These are phyloP conservation scores for Oreochromis grahami DNA, from an alignment of 2,797 vertebrate genomes.

Conservation along the genomic window DNA sequence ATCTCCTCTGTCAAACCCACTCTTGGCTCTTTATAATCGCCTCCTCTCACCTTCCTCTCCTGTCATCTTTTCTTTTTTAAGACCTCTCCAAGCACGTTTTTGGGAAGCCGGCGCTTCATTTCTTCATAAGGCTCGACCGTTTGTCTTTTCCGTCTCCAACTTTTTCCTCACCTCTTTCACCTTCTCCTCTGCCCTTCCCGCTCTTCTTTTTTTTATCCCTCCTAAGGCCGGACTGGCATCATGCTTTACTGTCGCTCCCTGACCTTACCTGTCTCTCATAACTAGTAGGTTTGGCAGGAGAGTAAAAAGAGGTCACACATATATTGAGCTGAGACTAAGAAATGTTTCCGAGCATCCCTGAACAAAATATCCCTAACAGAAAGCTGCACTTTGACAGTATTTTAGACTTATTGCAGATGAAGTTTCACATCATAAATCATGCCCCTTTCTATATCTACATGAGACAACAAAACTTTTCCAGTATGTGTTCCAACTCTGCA, in stretches of 20 bases:
- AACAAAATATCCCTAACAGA: neutral
- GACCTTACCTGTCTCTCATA: conserved; percentile 20
- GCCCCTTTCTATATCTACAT: neutral
- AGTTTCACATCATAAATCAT: neutral
- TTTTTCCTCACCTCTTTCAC: neutral
- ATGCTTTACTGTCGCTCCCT: conserved; percentile 14
- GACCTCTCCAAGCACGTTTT: neutral
- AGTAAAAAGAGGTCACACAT: neutral
- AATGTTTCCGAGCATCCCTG: neutral
- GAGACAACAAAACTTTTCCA: neutral
- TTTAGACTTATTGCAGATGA: neutral
- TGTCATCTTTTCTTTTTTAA: neutral
- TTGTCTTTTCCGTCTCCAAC: neutral
- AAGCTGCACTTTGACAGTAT: neutral
- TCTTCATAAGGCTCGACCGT: neutral
- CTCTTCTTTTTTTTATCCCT: neutral
- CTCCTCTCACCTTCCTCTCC: conserved; percentile 25
- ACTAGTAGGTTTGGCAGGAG: neutral
- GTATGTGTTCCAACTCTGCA: neutral
- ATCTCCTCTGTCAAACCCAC: conserved; percentile 10
- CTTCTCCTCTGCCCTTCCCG: neutral
- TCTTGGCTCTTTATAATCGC: conserved; percentile 5
- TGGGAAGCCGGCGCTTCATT: neutral
- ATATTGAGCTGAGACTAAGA: neutral
- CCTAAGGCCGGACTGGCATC: neutral